Base-by-base conservation (phyloP, 2,888 invertebrate genomes). In the Himalopsyche tibetana region DNA sequence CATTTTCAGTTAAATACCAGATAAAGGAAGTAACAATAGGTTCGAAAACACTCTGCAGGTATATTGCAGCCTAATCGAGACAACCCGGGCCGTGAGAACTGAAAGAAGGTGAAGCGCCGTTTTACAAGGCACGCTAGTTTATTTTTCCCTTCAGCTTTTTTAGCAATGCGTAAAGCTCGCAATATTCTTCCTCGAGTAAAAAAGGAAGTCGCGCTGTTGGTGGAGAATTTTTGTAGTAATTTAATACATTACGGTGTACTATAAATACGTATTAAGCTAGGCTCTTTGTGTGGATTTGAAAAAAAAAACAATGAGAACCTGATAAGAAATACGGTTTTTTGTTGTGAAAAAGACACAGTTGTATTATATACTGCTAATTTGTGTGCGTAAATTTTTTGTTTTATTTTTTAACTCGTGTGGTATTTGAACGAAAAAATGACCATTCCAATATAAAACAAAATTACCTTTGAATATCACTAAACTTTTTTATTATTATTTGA, bases 1-100 rank as follows among this genome's bases (percentile, higher is more conserved):
- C 19, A 63, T 63, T 63, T 63, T 28, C 63, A 63, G 63, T 63
- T 63, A 63, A 63, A 63, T 63, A 63, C 63, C 63, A 63, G 63
- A 63, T 63, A 63, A 63, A 63, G 63, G 63, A 63, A 63, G 63
- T 63, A 63, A 63, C 63, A 63, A 63, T 63, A 63, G 63, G 63
- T 63, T 63, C 28, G 63, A 63, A 63, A 63, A 63, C 63, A 63
- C 63, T 63, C 63, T 63, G 63, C 63, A 63, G 63, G 63, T 63
- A 63, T 63, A 63, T 19, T 19, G 63, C 4, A 63, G 63, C 63
- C 28, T 63, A 63, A 63, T 63, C 63, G 63, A 63, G 63, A 63
- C 63, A 63, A 5, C 63, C 63, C 63, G 19, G 63, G 19, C 63
- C 63, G 63, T 63, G 63, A 63, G 63, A 63, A 63, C 63, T 63